A percentile compares a stretch with the other conserved stretches of the same genome.
Evolutionary conservation across 2,113 vertebrate species (phyloP).

Genomic region (Clarias batrachus): DNA sequence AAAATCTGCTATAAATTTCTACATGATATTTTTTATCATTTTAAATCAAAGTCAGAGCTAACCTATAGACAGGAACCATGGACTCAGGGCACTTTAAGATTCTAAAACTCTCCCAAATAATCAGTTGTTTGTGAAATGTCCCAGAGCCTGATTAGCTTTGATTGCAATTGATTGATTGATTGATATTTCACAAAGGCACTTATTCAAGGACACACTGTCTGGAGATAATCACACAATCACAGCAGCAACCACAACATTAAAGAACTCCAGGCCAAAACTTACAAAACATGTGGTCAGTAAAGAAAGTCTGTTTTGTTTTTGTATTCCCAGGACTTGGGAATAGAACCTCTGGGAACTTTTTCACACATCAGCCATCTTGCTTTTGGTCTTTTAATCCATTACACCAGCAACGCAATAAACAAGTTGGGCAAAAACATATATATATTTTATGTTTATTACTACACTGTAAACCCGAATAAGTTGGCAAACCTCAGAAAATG

Average conservation of each 20-base stretch:
- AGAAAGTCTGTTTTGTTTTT: background rate
- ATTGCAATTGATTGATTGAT: background rate
- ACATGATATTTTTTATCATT: background rate
- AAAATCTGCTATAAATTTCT: background rate
- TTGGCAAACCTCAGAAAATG: too few relatives aligned
- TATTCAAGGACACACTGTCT: background rate
- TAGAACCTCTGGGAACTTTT: background rate
- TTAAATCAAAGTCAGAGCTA: background rate
- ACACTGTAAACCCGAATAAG: too few relatives aligned
- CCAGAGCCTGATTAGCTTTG: background rate
- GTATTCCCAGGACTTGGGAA: background rate
- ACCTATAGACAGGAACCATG: background rate
- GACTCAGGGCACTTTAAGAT: background rate
- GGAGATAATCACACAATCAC: background rate
- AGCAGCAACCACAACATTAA: background rate
- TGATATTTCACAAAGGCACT: background rate
- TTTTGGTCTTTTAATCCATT: background rate
- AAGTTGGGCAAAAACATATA: background rate
- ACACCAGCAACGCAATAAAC: background rate
- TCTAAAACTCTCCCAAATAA: background rate
- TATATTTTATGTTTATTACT: too few relatives aligned
- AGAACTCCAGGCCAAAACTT: background rate
- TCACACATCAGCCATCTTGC: background rate
- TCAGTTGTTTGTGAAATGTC: background rate
- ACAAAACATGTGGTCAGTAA: background rate